Percentiles rank a stretch among this genome's conserved stretches.
Evolutionary conservation across 2,797 vertebrate species (phyloP).

Genomic region (Pachyuromys duprasi): DNA sequence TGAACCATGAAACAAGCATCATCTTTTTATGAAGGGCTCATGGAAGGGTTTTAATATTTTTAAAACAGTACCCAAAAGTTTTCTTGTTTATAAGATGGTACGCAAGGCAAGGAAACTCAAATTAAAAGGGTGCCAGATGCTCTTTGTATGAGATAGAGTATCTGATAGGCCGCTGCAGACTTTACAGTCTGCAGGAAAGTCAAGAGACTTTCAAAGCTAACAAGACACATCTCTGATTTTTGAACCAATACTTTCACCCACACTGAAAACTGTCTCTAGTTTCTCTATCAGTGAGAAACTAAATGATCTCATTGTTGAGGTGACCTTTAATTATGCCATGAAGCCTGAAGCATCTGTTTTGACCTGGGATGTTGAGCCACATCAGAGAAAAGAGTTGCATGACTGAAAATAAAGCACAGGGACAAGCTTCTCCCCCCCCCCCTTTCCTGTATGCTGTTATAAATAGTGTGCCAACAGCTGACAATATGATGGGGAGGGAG

Average conservation of each 20-base stretch:
- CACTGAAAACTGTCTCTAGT: neutral
- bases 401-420: neutral
- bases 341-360: neutral
- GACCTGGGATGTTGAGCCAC: neutral
- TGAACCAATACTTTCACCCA: neutral
- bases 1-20: neutral
- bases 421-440: neutral
- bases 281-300: neutral
- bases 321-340: neutral
- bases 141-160: neutral
- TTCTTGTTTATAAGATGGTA: slow-evolving; percentile 18
- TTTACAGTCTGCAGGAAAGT: neutral
- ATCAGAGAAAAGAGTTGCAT: slow-evolving; percentile 17
- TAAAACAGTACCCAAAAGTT: neutral
- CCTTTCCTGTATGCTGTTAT: neutral
- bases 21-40: neutral
- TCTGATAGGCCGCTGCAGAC: neutral
- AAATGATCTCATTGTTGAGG: neutral
- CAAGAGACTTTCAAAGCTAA: slow-evolving; percentile 2
- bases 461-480: neutral
- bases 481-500: neutral
- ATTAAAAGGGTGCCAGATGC: neutral
- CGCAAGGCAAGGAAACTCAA: neutral
- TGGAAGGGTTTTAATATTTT: neutral
- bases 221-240: neutral